These are phyloP conservation scores for Isurus oxyrinchus DNA, from an alignment of 2,113 vertebrate genomes.

Conservation along the genomic window DNA sequence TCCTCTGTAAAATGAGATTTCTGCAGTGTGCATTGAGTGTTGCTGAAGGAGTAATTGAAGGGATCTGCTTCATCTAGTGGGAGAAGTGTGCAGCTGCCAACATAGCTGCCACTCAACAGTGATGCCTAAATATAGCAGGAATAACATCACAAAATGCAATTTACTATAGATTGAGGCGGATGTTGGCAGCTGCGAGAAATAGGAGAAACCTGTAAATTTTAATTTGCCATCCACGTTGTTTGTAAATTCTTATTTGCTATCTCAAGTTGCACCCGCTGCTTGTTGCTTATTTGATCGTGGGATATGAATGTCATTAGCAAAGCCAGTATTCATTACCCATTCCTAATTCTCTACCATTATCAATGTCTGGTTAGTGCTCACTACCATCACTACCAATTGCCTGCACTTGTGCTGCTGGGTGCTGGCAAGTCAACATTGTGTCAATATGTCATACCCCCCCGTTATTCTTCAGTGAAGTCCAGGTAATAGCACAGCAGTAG, in stretches of 20 bases:
- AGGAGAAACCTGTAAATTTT: not conserved
- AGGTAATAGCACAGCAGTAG: not conserved
- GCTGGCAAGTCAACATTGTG: not conserved
- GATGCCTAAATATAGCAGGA: not conserved
- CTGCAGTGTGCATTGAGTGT: not conserved
- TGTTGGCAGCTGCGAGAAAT: not conserved
- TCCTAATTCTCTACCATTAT: not conserved
- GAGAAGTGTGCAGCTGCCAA: not conserved
- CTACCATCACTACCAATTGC: not conserved
- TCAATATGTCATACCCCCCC: not conserved
- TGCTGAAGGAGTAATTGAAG: not conserved
- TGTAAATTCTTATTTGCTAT: not conserved
- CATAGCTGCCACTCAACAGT: not conserved
- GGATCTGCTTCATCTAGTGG: not conserved
- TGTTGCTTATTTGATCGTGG: not conserved
- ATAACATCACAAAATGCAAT: not conserved
- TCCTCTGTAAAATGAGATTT: not conserved
- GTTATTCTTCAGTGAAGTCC: not conserved
- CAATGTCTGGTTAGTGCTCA: not conserved
- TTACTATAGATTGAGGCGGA: not conserved
- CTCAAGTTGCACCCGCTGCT: not conserved
- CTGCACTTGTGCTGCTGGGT: not conserved
- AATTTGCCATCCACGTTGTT: not conserved
- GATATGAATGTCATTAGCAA: not conserved
- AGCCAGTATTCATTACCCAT: not conserved